Base-by-base conservation (phyloP, 2,797 vertebrate genomes). In the Momotus momota region DNA sequence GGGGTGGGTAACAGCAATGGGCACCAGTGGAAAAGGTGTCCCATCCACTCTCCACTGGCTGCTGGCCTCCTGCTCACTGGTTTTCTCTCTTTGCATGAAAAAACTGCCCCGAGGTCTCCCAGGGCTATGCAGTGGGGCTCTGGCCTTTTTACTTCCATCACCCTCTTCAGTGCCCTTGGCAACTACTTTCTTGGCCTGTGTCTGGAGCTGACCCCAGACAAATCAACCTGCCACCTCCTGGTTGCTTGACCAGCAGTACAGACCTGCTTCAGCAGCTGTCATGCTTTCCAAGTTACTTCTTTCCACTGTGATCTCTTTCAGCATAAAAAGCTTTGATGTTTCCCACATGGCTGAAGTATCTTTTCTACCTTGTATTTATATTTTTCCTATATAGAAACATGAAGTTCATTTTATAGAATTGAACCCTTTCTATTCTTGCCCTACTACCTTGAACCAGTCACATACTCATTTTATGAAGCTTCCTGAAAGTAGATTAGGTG, bases 1-100 rank as follows among this genome's bases (percentile, higher is more conserved):
- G 58, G 22, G 65, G 14, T 78, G 12, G 10, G 12, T 15, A 33
- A 40, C 5, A 3, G 49, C 21, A 69, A 14, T 7, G 9, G 22
- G 21, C 38, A 35, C 26, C 3, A 1, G 21, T 45, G 38, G 57
- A 33, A 85, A 69, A 20, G 4, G 4, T 29, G 8, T 8, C 25
- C 27, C 52, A 60, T 19, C 23, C 1, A 1, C 43, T 49, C 11
- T 31, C 25, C 3, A 0, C 33, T 26, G 51, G 23, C 21, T 9
- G 2, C 58, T 62, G 7, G 7, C 10, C 27, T n/a, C 43, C 38
- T n/a, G 16, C 7, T 7, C 25, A 19, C 23, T 4, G 0, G 0
- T n/a, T 73, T 86, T n/a, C 19, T 52, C 26, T 33, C 38, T 77
- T 54, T 64, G 43, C 29, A 49, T 29, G 35, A 21, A 70, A 26